A percentile compares a stretch with the other conserved stretches of the same genome.
phyloP scores from a whole-genome alignment of 2,113 vertebrate genomes.

The Sinocyclocheilus maitianheensis region DNA sequence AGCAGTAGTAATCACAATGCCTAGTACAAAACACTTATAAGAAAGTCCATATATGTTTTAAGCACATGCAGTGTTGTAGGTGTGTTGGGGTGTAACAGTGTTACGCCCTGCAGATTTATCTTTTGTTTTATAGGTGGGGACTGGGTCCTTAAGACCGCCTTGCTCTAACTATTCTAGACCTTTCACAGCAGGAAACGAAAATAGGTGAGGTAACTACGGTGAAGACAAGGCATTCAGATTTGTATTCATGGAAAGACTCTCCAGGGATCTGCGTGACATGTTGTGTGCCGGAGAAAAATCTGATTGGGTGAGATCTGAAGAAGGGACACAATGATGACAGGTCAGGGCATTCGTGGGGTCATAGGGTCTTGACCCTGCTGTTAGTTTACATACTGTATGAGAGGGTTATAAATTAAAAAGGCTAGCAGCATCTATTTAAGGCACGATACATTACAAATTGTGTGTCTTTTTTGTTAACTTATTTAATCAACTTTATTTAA shows the following conservation, averaged over 20 bases:
- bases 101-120: slow-evolving; percentile 31
- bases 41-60: not conserved
- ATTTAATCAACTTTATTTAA: not conserved
- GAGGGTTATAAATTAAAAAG: not conserved
- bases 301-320: slow-evolving; percentile 19
- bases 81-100: not conserved
- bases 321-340: not conserved
- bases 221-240: slow-evolving; percentile 41
- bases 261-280: not conserved
- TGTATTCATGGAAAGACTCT: slow-evolving; percentile 47
- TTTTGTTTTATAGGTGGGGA: slow-evolving; percentile 16
- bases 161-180: slow-evolving; percentile 22
- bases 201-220: slow-evolving; percentile 44
- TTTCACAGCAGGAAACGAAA: slow-evolving; percentile 34
- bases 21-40: not conserved
- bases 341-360: not conserved
- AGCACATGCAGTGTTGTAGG: slow-evolving; percentile 26
- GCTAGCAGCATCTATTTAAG: not conserved
- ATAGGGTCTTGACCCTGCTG: slow-evolving; percentile 5
- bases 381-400: not conserved
- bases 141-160: slow-evolving; percentile 28
- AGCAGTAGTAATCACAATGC: not conserved
- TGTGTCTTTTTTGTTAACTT: not conserved
- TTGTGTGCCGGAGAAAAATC: not conserved
- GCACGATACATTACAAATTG: not conserved